Base-by-base conservation (phyloP, 2,113 vertebrate species). In the Crocuta crocuta region DNA sequence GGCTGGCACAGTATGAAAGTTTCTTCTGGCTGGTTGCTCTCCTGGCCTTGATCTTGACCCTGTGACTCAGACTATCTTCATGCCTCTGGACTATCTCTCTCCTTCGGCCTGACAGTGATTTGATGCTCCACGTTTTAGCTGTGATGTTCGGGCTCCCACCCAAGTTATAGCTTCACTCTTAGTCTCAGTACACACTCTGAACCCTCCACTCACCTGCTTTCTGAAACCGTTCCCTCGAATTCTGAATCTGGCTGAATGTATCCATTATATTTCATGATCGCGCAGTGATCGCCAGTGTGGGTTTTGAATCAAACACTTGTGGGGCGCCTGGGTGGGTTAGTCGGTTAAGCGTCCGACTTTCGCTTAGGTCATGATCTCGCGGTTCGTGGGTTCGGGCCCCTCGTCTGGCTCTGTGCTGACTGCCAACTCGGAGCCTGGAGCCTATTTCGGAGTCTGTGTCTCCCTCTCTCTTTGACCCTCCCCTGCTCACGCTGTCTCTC, bases 1-100 rank as follows among this genome's bases (percentile, higher is more conserved):
- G 7, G 33, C 24, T 43, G 15, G 12, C 15, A 2, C 23, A 16
- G 16, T 2, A 1, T 35, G 17, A 13, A 80, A 80, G 6, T 1
- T 45, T 61, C 48, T 17, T 12, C 10, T 21, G 45, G 16, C 12
- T 28, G 15, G 7, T 10, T 23, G 31, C 4, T 53, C 71, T 96
- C 48, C 63, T 70, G 24, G 48, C 82, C 8, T 5, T 4, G 31
- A 17, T 15, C 24, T 11, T 28, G 19, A 61, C 16, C 53, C 48
- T n/a, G 2, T 1, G 28, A 12, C 48, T 43, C 9, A 7, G 48
- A 43, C 2, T 9, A 0, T 2, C 28, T 63, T 39, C 58, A 9
- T 16, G 63, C 23, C 0, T 79, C 85, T 35, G 15, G 2, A 33
- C 31, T 50, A 28, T 58, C 17, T n/a, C 24, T 13, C 5, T 55